A percentile compares a stretch with the other conserved stretches of the same genome.
phyloP scores from a whole-genome alignment of 2,797 vertebrate genomes.

The Pangasius macronema region DNA sequence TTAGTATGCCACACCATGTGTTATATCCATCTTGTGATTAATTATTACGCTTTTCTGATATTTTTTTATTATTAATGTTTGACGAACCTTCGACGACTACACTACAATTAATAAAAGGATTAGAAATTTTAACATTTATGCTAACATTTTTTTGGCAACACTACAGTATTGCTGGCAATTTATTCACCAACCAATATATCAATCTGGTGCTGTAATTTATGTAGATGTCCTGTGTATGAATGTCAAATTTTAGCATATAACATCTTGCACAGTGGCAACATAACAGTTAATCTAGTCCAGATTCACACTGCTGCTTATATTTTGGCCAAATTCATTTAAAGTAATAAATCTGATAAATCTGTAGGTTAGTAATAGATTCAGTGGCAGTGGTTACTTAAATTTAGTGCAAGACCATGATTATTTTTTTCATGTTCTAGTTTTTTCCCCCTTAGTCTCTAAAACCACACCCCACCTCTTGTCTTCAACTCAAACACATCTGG shows the following conservation, averaged over 20 bases:
- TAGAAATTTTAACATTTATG: too few species aligned
- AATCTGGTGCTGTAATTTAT: background rate
- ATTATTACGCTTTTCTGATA: background rate
- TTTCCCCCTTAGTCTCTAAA: background rate
- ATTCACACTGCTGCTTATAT: background rate
- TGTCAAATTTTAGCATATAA: background rate
- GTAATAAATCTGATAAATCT: background rate
- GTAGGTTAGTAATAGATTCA: background rate
- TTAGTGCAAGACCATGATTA: background rate
- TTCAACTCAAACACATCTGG: slow-evolving; percentile 72
- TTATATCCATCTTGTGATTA: background rate
- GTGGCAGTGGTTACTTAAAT: background rate
- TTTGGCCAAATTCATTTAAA: background rate
- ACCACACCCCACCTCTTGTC: slow-evolving; percentile 5
- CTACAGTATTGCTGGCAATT: too few species aligned
- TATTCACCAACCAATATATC: background rate
- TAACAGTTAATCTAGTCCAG: background rate
- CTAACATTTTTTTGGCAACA: too few species aligned
- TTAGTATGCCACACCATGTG: background rate
- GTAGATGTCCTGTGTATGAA: background rate
- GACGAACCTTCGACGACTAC: too few species aligned
- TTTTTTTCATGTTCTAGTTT: background rate
- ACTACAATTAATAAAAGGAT: too few species aligned
- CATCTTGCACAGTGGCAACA: background rate
- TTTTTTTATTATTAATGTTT: too few species aligned